Percentiles rank a stretch among this genome's conserved stretches.
Conservation (phyloP, 2,888 invertebrate species). For the Thysanoteuthis rhombus region DNA sequence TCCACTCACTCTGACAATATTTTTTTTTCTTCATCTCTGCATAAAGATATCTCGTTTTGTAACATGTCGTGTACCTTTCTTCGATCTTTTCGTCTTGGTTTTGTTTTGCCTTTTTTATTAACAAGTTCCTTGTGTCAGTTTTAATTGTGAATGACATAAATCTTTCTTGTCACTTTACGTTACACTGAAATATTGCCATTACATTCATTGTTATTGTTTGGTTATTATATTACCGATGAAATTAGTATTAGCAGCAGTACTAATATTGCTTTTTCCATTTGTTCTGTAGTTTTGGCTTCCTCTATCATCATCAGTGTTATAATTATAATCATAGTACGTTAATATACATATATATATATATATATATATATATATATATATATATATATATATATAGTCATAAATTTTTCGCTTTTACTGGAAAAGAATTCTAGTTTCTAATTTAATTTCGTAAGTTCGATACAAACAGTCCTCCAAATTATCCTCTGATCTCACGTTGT, state of each 20-base stretch:
- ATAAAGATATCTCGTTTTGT: background rate
- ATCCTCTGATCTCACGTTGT: too few species aligned
- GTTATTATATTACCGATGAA: background rate
- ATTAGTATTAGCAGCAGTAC: background rate
- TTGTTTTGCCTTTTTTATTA: background rate
- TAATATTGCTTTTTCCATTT: too few species aligned
- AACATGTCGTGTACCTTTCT: background rate
- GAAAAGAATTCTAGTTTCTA: too few species aligned
- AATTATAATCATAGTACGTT: too few species aligned
- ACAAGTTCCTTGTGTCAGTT: background rate
- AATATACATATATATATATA: too few species aligned
- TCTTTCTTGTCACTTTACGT: slow-evolving; percentile 12
- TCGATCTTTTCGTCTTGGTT: background rate
- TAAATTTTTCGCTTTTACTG: too few species aligned
- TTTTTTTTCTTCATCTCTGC: background rate
- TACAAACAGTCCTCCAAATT: too few species aligned
- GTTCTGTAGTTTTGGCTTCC: too few species aligned
- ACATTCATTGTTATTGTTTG: background rate
- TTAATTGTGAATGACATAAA: background rate
- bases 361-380: too few species aligned
- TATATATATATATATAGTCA: too few species aligned
- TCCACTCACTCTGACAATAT: background rate
- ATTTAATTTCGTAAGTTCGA: too few species aligned
- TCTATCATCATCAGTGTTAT: too few species aligned
- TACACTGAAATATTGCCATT: slow-evolving; percentile 12